Conservation (phyloP, 2,113 vertebrate species). For the Centrocercus urophasianus region DNA sequence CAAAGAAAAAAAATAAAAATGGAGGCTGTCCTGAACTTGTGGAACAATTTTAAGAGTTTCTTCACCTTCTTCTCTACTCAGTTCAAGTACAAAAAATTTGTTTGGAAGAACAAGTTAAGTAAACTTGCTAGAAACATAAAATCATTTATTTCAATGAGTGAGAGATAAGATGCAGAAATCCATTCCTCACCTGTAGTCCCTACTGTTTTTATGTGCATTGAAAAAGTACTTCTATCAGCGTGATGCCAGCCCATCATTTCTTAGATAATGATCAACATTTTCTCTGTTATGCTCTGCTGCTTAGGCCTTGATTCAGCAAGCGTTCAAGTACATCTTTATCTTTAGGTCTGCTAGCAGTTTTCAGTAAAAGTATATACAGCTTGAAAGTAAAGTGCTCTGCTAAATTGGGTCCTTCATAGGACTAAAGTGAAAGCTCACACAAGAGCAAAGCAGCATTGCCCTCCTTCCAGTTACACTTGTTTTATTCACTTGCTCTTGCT, state of each 20-base stretch:
- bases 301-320: background rate
- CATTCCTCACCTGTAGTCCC: conserved; percentile 50
- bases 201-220: conserved; percentile 41
- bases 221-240: conserved; percentile 44
- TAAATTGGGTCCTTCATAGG: conserved; percentile 52
- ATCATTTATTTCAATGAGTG: conserved; percentile 16
- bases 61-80: background rate
- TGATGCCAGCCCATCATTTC: conserved; percentile 56
- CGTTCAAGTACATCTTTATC: conserved; percentile 35
- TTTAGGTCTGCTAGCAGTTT: conserved; percentile 12
- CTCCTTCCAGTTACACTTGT: conserved; percentile 43
- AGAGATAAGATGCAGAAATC: conserved; percentile 41
- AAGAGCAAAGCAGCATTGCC: conserved; percentile 51
- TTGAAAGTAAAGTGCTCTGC: conserved; percentile 45
- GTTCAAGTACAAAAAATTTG: background rate
- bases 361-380: conserved; percentile 1
- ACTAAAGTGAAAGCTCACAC: conserved; percentile 23
- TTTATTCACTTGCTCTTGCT: conserved; percentile 51
- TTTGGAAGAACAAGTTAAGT: conserved; percentile 22
- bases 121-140: conserved; percentile 28
- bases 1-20: background rate
- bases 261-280: conserved; percentile 52
- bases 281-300: conserved; percentile 9
- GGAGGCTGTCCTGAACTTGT: background rate
- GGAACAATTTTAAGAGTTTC: background rate